phyloP scores from a whole-genome alignment of 35 echinoderm and acorn worm species.

The Acanthaster planci region DNA sequence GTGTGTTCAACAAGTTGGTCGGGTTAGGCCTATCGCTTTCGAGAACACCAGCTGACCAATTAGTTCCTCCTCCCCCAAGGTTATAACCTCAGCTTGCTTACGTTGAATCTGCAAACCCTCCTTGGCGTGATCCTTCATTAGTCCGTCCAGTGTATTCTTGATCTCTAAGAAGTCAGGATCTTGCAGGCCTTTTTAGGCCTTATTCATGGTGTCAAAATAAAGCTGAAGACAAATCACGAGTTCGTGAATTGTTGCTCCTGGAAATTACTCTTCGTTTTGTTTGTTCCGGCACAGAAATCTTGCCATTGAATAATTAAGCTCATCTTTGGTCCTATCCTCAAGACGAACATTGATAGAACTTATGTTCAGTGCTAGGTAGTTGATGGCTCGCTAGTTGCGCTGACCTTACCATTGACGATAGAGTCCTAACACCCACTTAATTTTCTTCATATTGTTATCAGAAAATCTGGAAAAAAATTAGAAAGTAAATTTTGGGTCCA shows the following conservation, averaged over 20 bases:
- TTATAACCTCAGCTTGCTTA: constrained; percentile 32
- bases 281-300: constrained; percentile 10
- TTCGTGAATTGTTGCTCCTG: constrained; percentile 30
- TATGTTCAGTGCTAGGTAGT: constrained; percentile 17
- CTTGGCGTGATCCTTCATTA: constrained; percentile 16
- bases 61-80: not conserved
- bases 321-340: constrained; percentile 38
- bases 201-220: not conserved
- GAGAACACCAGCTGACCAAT: constrained; percentile 10
- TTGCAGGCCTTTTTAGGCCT: not conserved
- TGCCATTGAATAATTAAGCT: constrained; percentile 35
- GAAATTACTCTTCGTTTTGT: constrained; percentile 8
- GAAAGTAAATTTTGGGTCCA: not conserved
- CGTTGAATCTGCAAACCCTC: not conserved
- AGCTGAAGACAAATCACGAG: constrained; percentile 31
- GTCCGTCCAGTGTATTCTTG: constrained; percentile 22
- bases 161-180: constrained; percentile 20
- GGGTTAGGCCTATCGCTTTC: not conserved
- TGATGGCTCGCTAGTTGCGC: not conserved
- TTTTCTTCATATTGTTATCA: constrained; percentile 9
- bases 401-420: constrained; percentile 4
- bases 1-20: not conserved
- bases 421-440: constrained; percentile 17
- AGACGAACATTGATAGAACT: constrained; percentile 6
- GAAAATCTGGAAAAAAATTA: constrained; percentile 9